These are phyloP conservation scores for Megaceryle torquata DNA, from an alignment of 2,113 vertebrate genomes.

Conservation along the genomic window DNA sequence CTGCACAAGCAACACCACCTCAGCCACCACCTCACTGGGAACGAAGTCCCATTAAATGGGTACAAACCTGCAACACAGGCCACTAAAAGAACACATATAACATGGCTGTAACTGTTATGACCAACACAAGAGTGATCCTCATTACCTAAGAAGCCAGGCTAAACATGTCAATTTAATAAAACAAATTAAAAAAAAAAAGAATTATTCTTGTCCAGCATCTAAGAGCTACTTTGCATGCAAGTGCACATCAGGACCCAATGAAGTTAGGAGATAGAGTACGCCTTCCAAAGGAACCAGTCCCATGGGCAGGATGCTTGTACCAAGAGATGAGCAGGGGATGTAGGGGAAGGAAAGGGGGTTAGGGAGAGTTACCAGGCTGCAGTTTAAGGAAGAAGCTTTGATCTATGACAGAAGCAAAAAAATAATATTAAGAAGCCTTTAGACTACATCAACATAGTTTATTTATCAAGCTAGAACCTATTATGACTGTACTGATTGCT, in stretches of 20 bases:
- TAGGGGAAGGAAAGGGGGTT: neutral
- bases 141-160: neutral
- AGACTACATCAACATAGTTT: conserved; percentile 19
- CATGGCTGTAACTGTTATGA: rapidly evolving
- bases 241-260: neutral
- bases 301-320: neutral
- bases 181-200: neutral
- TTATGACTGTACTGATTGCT: conserved; percentile 2
- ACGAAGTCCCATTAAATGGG: neutral
- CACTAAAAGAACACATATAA: neutral
- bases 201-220: neutral
- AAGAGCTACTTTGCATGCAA: neutral
- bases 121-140: neutral
- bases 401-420: neutral
- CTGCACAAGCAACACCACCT: neutral
- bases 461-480: conserved; percentile 51
- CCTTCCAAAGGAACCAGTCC: neutral
- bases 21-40: neutral
- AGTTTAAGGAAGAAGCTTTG: conserved; percentile 29
- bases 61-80: neutral
- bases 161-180: neutral
- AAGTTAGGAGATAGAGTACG: neutral
- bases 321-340: neutral
- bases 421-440: neutral
- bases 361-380: neutral